These are phyloP conservation scores for Siphlonurus alternatus DNA, from an alignment of 2,888 invertebrate species.

Conservation along the genomic window DNA sequence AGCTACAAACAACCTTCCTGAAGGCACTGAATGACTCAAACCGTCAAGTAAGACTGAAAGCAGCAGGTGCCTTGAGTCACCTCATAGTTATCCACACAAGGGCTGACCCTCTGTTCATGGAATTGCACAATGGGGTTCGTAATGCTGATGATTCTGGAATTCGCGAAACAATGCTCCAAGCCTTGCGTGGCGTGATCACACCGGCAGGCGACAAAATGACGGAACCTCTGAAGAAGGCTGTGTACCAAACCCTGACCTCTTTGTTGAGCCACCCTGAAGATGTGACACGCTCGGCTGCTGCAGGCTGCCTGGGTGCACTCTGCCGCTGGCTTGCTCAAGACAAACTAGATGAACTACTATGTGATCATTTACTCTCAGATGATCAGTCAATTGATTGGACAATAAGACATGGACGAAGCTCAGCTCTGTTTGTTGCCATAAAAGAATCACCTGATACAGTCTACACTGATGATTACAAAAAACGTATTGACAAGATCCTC, in stretches of 20 bases:
- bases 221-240: conserved; percentile 54
- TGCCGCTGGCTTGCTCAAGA: conserved; percentile 53
- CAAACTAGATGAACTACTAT: conserved; percentile 54
- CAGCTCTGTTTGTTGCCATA: conserved; percentile 68
- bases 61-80: conserved; percentile 72
- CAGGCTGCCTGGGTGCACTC: conserved; percentile 81
- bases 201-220: conserved; percentile 83
- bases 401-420: conserved; percentile 64
- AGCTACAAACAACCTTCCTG: conserved; percentile 94
- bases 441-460: conserved; percentile 63
- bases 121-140: conserved; percentile 74
- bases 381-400: conserved; percentile 48
- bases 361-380: conserved; percentile 54
- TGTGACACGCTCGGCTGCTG: conserved; percentile 58
- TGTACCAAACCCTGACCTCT: conserved; percentile 46
- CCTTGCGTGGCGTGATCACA: conserved; percentile 65
- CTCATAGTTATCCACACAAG: conserved; percentile 83
- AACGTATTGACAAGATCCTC: conserved; percentile 51
- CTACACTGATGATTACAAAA: conserved; percentile 44
- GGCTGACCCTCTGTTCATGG: conserved; percentile 87
- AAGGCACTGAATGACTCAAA: conserved; percentile 86
- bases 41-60: conserved; percentile 73
- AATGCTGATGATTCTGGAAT: conserved; percentile 69
- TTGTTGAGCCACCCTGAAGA: conserved; percentile 64
- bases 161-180: conserved; percentile 86